phyloP scores from a whole-genome alignment of 2,797 vertebrate genomes.

The Macropus fuliginosus region DNA sequence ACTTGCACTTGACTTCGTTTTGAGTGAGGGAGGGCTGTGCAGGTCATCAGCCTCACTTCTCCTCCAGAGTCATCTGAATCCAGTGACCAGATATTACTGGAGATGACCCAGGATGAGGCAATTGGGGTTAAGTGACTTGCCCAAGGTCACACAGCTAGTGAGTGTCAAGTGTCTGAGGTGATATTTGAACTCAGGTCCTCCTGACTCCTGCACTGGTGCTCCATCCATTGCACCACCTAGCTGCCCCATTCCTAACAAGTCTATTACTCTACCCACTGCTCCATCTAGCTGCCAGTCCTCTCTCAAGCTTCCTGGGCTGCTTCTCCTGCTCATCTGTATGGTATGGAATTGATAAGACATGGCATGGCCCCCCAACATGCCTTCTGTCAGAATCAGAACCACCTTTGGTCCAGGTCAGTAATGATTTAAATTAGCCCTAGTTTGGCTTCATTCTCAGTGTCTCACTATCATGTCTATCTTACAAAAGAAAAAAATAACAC shows the following conservation, averaged over 20 bases:
- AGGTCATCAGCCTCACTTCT: too few relatives aligned
- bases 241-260: neutral
- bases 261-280: neutral
- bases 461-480: neutral
- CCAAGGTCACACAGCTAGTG: too few relatives aligned
- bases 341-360: neutral
- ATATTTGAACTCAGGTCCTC: too few relatives aligned
- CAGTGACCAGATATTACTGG: too few relatives aligned
- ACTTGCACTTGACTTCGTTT: too few relatives aligned
- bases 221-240: too few relatives aligned
- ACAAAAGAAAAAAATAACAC: neutral
- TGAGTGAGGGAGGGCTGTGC: too few relatives aligned
- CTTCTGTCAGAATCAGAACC: neutral
- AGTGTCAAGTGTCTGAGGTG: too few relatives aligned
- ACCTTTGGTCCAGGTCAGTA: neutral
- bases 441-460: neutral
- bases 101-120: too few relatives aligned
- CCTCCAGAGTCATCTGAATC: too few relatives aligned
- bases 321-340: neutral
- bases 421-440: neutral
- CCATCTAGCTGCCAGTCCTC: neutral
- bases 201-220: too few relatives aligned
- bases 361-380: neutral
- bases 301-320: neutral
- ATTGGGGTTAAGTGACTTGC: too few relatives aligned